Evolutionary conservation across 2,888 invertebrate species (phyloP).

Genomic region (Tolmerus cingulatus): DNA sequence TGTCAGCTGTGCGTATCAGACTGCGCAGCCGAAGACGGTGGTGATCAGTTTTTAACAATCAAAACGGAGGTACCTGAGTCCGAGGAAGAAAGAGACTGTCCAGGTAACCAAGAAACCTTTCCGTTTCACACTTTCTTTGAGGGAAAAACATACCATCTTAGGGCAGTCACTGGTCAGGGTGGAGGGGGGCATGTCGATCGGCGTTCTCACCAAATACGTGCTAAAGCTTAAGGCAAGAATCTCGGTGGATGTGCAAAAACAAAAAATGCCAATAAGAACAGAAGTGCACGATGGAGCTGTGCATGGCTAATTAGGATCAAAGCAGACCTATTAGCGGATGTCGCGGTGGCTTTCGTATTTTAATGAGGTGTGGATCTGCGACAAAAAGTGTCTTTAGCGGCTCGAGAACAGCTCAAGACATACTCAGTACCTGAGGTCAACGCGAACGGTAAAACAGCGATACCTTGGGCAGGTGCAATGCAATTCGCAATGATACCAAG

Average conservation of each 20-base stretch:
- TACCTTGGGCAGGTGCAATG: not conserved
- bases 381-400: not conserved
- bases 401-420: not conserved
- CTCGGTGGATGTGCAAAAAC: not conserved
- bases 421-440: not conserved
- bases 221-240: not conserved
- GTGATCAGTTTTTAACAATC: conserved; percentile 61
- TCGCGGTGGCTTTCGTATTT: not conserved
- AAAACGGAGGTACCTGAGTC: conserved; percentile 37
- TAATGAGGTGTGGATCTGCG: not conserved
- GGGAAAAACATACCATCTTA: not conserved
- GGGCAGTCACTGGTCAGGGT: not conserved
- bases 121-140: conserved; percentile 25
- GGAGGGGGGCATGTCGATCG: not conserved
- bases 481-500: not conserved
- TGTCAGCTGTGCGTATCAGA: conserved; percentile 60
- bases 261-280: not conserved
- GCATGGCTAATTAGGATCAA: conserved; percentile 14
- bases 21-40: conserved; percentile 58
- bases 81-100: conserved; percentile 6
- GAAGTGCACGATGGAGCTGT: not conserved
- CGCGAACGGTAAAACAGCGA: not conserved
- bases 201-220: not conserved
- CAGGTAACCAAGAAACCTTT: not conserved
- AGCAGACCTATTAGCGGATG: not conserved